phyloP scores from a whole-genome alignment of 2,113 vertebrate genomes.

The Datnioides undecimradiatus region DNA sequence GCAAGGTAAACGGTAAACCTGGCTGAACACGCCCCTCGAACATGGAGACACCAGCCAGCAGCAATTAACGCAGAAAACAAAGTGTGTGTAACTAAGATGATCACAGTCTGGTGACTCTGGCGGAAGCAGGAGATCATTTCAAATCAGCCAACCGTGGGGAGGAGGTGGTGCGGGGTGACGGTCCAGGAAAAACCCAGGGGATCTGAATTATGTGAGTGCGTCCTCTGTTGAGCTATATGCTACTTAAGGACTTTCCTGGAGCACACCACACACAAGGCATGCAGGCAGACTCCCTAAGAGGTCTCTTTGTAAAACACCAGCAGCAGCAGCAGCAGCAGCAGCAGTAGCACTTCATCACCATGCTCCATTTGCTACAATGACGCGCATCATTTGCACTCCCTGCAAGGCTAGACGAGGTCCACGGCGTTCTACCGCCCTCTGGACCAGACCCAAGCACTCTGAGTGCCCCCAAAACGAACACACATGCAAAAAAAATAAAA shows the following conservation, averaged over 20 bases:
- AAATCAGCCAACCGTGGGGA: not conserved
- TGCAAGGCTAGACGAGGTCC: conserved; percentile 45
- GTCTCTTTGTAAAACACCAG: conserved; percentile 58
- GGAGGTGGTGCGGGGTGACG: not conserved
- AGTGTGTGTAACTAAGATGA: not conserved
- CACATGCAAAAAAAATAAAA: not conserved
- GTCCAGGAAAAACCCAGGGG: not conserved
- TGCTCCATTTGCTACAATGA: conserved; percentile 77
- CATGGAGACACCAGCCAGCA: not conserved
- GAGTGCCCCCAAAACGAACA: not conserved
- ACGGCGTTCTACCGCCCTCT: conserved; percentile 31
- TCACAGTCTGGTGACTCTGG: not conserved
- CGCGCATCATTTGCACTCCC: conserved; percentile 66
- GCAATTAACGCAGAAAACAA: not conserved
- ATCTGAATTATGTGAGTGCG: conserved; percentile 1
- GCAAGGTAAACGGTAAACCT: not conserved
- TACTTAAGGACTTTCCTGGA: conserved; percentile 17
- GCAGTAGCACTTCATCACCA: conserved; percentile 66
- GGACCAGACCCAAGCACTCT: conserved; percentile 26
- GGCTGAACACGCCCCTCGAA: not conserved
- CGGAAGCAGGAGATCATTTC: not conserved
- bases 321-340: conserved; percentile 54
- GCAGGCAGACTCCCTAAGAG: conserved; percentile 40
- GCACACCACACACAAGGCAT: conserved; percentile 8
- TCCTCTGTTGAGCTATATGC: not conserved